Percentiles rank a stretch among this genome's conserved stretches.
These are phyloP conservation scores for Carabus problematicus DNA, from an alignment of 2,888 invertebrate genomes.

Conservation along the genomic window DNA sequence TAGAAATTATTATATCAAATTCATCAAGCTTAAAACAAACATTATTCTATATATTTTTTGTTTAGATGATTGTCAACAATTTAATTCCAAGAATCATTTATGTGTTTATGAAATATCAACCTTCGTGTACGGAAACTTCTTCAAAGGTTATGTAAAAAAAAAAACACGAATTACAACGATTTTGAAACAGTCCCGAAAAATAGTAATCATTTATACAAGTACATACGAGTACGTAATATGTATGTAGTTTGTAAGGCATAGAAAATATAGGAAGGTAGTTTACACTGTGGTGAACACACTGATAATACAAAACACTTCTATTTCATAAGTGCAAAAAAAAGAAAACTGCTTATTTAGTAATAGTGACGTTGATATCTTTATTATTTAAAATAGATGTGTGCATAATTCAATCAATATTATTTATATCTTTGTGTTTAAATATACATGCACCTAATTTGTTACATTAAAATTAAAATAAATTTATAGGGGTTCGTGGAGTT, in stretches of 20 bases:
- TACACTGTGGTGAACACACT: constrained; percentile 29
- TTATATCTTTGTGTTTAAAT: too few species aligned
- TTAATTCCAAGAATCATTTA: background rate
- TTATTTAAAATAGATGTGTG: too few species aligned
- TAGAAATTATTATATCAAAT: background rate
- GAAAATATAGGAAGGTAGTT: constrained; percentile 10
- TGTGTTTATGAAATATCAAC: background rate
- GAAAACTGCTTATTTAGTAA: constrained; percentile 21
- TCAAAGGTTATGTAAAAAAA: background rate
- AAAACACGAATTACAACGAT: constrained; percentile 5
- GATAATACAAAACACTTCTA: constrained; percentile 7
- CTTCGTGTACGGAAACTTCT: background rate
- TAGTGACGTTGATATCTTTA: too few species aligned
- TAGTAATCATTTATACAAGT: background rate
- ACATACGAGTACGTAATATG: background rate
- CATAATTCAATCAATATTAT: too few species aligned
- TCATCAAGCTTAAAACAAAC: background rate
- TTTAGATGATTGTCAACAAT: background rate
- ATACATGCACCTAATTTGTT: too few species aligned
- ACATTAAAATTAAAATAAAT: too few species aligned
- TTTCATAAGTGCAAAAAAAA: constrained; percentile 31
- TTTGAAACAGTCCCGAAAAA: constrained; percentile 1
- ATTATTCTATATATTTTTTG: background rate
- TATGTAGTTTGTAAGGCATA: background rate
- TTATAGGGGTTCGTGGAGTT: too few species aligned